phyloP scores from a whole-genome alignment of 2,113 vertebrate species.

The Macrotus californicus region DNA sequence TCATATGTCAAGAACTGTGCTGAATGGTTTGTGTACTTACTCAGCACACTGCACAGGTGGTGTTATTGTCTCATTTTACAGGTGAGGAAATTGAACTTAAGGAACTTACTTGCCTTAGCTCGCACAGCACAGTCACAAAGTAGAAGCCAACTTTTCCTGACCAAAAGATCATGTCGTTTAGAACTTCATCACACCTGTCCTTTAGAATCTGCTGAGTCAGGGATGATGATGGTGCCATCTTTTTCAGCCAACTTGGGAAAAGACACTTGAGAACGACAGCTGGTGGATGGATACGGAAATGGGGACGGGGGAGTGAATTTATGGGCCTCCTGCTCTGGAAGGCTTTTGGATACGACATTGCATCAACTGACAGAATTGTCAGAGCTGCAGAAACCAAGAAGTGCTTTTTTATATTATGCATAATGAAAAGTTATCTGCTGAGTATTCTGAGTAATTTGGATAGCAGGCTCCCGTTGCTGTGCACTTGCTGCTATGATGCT shows the following conservation, averaged over 20 bases:
- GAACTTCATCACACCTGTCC: neutral
- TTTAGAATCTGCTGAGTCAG: neutral
- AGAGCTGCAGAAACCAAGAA: neutral
- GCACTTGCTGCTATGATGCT: neutral
- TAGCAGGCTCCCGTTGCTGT: neutral
- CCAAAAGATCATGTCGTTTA: neutral
- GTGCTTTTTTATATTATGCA: neutral
- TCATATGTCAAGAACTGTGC: accelerated
- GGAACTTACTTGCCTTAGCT: neutral
- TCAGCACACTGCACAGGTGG: neutral
- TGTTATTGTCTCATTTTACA: neutral
- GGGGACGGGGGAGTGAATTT: neutral
- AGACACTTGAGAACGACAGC: neutral
- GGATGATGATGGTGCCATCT: neutral
- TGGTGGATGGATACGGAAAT: neutral
- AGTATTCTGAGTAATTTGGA: neutral
- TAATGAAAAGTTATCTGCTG: neutral
- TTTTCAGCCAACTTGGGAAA: neutral
- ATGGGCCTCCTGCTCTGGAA: neutral
- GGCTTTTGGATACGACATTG: neutral
- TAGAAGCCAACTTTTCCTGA: neutral
- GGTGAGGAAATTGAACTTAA: neutral
- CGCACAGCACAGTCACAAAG: neutral
- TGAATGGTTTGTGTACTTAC: neutral
- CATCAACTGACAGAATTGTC: neutral